Conservation (phyloP, 2,888 invertebrate species). For the Carterocephalus palaemon region DNA sequence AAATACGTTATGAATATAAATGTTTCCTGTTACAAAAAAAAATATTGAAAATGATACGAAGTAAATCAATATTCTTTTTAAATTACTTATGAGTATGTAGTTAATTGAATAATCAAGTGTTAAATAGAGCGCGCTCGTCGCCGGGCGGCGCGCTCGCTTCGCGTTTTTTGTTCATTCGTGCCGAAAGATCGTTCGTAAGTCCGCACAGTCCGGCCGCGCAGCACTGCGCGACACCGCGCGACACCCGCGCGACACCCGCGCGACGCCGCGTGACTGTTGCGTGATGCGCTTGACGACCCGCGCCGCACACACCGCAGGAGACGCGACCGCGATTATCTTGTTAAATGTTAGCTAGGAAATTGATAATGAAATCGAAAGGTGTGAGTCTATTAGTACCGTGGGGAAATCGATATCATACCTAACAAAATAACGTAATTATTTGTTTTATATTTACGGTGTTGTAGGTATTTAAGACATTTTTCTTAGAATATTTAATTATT, state of each 20-base stretch:
- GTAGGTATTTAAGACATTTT: slow-evolving; percentile 79
- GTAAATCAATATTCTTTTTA: slow-evolving; percentile 79
- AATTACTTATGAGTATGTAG: slow-evolving; percentile 78
- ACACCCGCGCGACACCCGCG: slow-evolving; percentile 22
- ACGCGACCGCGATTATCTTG: slow-evolving; percentile 74
- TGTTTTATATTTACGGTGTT: slow-evolving; percentile 80
- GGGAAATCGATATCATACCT: slow-evolving; percentile 78
- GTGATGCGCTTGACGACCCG: slow-evolving; percentile 31
- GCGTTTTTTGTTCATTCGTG: slow-evolving; percentile 67
- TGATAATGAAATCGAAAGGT: slow-evolving; percentile 78
- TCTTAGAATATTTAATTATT: slow-evolving; percentile 79
- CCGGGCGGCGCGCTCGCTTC: slow-evolving; percentile 67
- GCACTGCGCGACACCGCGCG: slow-evolving; percentile 32
- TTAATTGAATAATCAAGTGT: slow-evolving; percentile 77
- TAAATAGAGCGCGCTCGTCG: slow-evolving; percentile 66
- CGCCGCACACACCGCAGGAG: slow-evolving; percentile 55
- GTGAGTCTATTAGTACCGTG: slow-evolving; percentile 75
- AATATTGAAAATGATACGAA: slow-evolving; percentile 79
- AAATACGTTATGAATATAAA: slow-evolving; percentile 80
- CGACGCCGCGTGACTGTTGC: slow-evolving; percentile 25
- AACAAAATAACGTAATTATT: slow-evolving; percentile 78
- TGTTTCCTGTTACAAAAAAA: slow-evolving; percentile 80
- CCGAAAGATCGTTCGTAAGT: slow-evolving; percentile 65
- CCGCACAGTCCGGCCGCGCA: slow-evolving; percentile 48
- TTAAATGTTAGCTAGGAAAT: slow-evolving; percentile 79